Base-by-base conservation (phyloP, 2,797 vertebrate species). In the Poliocrania exsul region DNA sequence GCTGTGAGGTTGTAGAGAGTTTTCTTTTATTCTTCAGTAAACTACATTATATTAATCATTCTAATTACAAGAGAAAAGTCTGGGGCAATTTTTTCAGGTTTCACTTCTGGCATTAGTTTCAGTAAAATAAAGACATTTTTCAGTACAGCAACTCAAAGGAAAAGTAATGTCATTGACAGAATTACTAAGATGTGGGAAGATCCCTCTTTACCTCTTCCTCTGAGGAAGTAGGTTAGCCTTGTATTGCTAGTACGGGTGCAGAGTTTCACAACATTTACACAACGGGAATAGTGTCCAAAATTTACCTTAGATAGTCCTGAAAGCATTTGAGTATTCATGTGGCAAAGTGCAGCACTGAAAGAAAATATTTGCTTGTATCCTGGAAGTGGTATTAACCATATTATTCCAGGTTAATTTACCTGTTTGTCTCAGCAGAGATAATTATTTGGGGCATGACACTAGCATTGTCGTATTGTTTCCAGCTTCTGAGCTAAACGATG, bases 341-440 rank as follows among this genome's bases (percentile, higher is more conserved):
- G 28, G n/a, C n/a, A 74, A 94, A 90, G 7, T 35, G 19, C 26
- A 89, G 12, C 38, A 35, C 1, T 50, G 53, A 65, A 89, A 78
- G 40, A 82, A 92, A 89, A 71, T 64, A 87, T n/a, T 82, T 80
- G 6, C 29, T 77, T 74, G 33, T 8, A 29, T 71, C 42, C 61
- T 87, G 21, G 16, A 86, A 87, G 7, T 3, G 1, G 6, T 58
- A 84, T 80, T 82, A 93, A 42, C 1, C 0, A 0, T 73, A 75
- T 74, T 90, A 58, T 88, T 94, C 40, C 62, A 70, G 57, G 51
- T 92, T 92, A 89, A 83, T 86, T 92, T 78, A 61, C 69, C 53
- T 28, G 60, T 69, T 14, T 74, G 6, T 88, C 46, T 83, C 51
- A 82, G 54, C 35, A 85, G 49, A 95, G 67, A 47, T 49, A 72